Percentiles rank a stretch among this genome's conserved stretches.
Evolutionary conservation across 2,888 invertebrate genomes (phyloP).

Genomic region (Sinhomidia bicolor): DNA sequence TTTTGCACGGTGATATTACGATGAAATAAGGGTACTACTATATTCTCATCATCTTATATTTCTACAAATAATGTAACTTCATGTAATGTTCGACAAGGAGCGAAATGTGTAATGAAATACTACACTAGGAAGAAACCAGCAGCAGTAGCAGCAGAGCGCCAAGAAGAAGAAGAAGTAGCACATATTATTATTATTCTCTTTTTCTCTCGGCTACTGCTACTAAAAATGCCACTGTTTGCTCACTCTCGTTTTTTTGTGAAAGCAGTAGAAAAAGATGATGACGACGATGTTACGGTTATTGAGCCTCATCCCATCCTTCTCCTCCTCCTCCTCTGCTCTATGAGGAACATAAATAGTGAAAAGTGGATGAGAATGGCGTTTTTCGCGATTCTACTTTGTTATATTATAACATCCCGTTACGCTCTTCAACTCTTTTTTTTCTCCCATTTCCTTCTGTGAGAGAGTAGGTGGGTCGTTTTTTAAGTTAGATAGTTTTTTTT

Average conservation of each 20-base stretch:
- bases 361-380: slow-evolving; percentile 61
- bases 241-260: not conserved
- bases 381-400: slow-evolving; percentile 47
- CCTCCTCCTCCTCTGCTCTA: too few species aligned
- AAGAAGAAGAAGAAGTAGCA: slow-evolving; percentile 7
- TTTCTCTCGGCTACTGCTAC: too few species aligned
- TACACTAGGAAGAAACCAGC: not conserved
- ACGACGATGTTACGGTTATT: slow-evolving; percentile 68
- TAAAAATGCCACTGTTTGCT: slow-evolving; percentile 66
- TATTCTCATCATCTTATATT: not conserved
- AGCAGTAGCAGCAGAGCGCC: too few species aligned
- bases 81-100: slow-evolving; percentile 56
- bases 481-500: not conserved
- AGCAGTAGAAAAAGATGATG: not conserved
- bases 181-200: not conserved
- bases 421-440: not conserved
- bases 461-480: not conserved
- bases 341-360: slow-evolving; percentile 54
- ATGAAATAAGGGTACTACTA: too few species aligned
- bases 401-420: not conserved
- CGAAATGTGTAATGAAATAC: slow-evolving; percentile 58
- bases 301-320: slow-evolving; percentile 56
- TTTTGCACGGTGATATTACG: not conserved
- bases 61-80: slow-evolving; percentile 9
- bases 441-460: not conserved